A percentile compares a stretch with the other conserved stretches of the same genome.
phyloP scores from a whole-genome alignment of 2,113 vertebrate species.

The Lutjanus erythropterus region DNA sequence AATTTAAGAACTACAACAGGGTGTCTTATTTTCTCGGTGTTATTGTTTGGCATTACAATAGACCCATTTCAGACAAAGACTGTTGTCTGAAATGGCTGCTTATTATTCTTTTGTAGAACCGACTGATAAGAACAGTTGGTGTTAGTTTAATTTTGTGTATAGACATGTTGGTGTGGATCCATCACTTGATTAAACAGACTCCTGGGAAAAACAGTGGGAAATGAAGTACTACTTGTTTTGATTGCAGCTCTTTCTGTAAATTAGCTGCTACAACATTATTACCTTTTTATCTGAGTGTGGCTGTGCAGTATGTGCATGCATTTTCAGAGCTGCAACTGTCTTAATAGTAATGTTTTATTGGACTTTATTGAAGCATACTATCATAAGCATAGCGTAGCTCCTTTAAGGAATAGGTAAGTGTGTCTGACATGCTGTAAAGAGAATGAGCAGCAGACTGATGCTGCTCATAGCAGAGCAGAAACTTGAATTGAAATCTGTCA shows the following conservation, averaged over 20 bases:
- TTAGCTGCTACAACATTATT: slow-evolving; percentile 31
- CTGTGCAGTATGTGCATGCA: background rate
- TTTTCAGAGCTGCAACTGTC: too few species aligned
- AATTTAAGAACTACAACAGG: background rate
- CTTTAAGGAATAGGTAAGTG: too few species aligned
- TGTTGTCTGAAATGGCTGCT: background rate
- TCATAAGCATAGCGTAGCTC: too few species aligned
- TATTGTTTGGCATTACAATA: background rate
- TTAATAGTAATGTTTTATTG: too few species aligned
- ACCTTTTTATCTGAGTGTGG: background rate
- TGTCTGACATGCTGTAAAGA: too few species aligned
- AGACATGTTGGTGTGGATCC: background rate
- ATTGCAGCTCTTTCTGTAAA: slow-evolving; percentile 46
- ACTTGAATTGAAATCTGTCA: too few species aligned
- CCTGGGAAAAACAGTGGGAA: background rate
- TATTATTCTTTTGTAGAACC: background rate
- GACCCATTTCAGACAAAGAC: background rate
- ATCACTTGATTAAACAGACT: slow-evolving; percentile 35
- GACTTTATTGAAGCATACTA: too few species aligned
- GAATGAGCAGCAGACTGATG: too few species aligned
- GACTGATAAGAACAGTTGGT: background rate
- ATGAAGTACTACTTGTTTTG: slow-evolving; percentile 25
- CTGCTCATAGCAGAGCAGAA: too few species aligned
- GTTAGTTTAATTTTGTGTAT: slow-evolving; percentile 1
- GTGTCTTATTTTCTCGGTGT: background rate